These are phyloP conservation scores for Apamea epomidion DNA, from an alignment of 2,888 invertebrate species.

Conservation along the genomic window DNA sequence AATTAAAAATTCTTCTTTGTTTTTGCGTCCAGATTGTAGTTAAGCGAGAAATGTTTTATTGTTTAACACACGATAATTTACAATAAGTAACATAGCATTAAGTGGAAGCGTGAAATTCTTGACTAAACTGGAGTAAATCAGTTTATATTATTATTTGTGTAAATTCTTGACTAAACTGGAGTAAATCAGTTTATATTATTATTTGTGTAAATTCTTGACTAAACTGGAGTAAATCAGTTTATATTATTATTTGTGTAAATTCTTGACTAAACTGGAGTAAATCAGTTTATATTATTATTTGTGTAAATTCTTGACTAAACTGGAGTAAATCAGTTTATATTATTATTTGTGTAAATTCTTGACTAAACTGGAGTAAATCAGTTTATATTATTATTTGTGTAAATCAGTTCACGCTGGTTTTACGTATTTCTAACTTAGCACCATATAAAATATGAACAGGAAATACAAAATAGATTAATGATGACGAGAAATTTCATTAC, in stretches of 20 bases:
- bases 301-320: constrained; percentile 79
- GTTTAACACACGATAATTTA: constrained; percentile 82
- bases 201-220: constrained; percentile 80
- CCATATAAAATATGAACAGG: constrained; percentile 53
- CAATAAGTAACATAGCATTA: constrained; percentile 74
- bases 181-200: too few species aligned
- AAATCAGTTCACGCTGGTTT: constrained; percentile 74
- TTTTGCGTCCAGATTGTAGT: constrained; percentile 82
- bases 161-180: constrained; percentile 78
- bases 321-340: too few species aligned
- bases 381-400: too few species aligned
- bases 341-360: too few species aligned
- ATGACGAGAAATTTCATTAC: neutral
- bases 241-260: too few species aligned
- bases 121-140: constrained; percentile 72
- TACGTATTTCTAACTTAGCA: constrained; percentile 63
- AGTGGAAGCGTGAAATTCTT: constrained; percentile 80
- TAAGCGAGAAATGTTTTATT: constrained; percentile 83
- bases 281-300: too few species aligned
- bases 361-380: constrained; percentile 72
- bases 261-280: constrained; percentile 75
- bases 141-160: too few species aligned
- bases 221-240: too few species aligned
- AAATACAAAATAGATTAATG: constrained; percentile 41
- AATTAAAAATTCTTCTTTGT: constrained; percentile 87